Evolutionary conservation across 2,113 vertebrate species (phyloP), one percentile per base, ranked within the genome.

Genomic region (Dunckerocampus dactyliophorus): DNA sequence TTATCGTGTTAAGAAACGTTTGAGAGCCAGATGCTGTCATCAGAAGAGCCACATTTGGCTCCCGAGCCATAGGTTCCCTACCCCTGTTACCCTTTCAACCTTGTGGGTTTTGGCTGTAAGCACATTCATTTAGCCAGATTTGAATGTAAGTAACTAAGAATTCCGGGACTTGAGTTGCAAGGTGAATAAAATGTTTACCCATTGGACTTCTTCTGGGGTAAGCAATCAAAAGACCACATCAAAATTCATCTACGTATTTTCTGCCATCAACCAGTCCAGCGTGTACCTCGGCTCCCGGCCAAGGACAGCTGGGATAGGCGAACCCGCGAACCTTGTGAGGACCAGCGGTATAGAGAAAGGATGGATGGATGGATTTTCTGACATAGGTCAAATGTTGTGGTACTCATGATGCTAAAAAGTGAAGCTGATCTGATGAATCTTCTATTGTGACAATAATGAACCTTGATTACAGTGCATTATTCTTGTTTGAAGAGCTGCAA

Each of bases 401-500:
- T 39, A 39, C 37, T 39, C 37, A 39, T 52, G 50, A 16, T 39
- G 11, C n/a, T 28, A 11, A 68, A 45, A 22, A n/a, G 16, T 37
- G 15, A 54, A 45, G 31, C 17, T 47, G 20, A 43, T 43, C 5
- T 13, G 19, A 39, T 0, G 15, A 49, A 49, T 47, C 50, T 50
- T 65, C 43, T 51, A 62, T 46, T 71, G 59, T 37, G 42, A 63
- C 67, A 50, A 71, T 69, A 71, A 79, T 69, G 71, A 75, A 82
- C 68, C 61, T 83, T 83, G 79, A 83, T 84, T 82, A 62, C 65
- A 74, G 62, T 64, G 75, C 65, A 70, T 72, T 21, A 55, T 67
- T 51, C 62, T 54, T 74, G 45, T 75, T 22, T 59, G 65, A 82
- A 58, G 37, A 53, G 53, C 61, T 63, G 69, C 61, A 64, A 45